Conservation (phyloP, 2,888 invertebrate species). For the Papilio protenor region DNA sequence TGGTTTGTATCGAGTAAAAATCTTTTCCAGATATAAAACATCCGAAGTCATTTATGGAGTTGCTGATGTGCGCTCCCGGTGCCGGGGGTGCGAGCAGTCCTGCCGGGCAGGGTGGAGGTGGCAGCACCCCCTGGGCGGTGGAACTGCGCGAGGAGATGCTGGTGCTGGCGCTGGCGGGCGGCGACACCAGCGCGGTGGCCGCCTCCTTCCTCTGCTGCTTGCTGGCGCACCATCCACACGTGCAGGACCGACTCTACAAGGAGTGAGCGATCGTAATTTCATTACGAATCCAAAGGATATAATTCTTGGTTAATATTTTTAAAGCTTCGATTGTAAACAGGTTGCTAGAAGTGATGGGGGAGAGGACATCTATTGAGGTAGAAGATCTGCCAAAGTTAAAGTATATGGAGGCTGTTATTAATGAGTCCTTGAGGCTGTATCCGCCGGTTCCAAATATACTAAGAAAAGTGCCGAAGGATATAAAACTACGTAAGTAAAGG, state of each 20-base stretch:
- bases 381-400: slow-evolving; percentile 65
- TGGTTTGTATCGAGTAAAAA: neutral
- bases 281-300: neutral
- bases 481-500: slow-evolving; percentile 65
- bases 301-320: neutral
- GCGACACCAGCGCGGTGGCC: slow-evolving; percentile 76
- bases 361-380: slow-evolving; percentile 63
- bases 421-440: slow-evolving; percentile 67
- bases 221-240: slow-evolving; percentile 58
- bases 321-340: slow-evolving; percentile 51
- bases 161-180: slow-evolving; percentile 82
- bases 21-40: neutral
- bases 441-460: slow-evolving; percentile 72
- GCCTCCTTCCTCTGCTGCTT: slow-evolving; percentile 70
- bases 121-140: slow-evolving; percentile 74
- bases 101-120: slow-evolving; percentile 43
- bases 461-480: slow-evolving; percentile 67
- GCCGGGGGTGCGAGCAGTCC: neutral
- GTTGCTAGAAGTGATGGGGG: slow-evolving; percentile 63
- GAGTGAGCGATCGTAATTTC: slow-evolving; percentile 36
- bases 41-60: slow-evolving; percentile 16
- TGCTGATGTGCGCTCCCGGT: slow-evolving; percentile 46
- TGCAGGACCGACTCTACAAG: slow-evolving; percentile 39
- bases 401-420: slow-evolving; percentile 68
- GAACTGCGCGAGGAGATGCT: slow-evolving; percentile 84